Evolutionary conservation across 2,113 vertebrate species (phyloP).

Genomic region (Melanerpes aurifrons): DNA sequence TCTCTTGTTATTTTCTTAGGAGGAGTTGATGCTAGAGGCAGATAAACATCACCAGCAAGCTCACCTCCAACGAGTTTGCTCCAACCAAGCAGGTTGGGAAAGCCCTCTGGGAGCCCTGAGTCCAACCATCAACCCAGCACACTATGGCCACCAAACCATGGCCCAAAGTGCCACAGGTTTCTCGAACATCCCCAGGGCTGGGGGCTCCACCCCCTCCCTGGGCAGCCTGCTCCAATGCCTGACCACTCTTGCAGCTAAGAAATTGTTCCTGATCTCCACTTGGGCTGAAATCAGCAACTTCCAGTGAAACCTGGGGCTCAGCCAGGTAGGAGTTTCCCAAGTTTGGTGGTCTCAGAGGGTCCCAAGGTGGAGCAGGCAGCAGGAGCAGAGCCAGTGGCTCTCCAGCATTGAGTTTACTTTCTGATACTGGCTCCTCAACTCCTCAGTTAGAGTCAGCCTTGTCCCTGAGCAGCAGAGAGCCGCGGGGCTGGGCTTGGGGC

Average conservation of each 20-base stretch:
- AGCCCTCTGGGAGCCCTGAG: too few relatives aligned
- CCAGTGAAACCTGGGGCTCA: neutral
- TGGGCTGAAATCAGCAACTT: neutral
- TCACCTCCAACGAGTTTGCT: accelerated
- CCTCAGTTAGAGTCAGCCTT: neutral
- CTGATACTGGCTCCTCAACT: neutral
- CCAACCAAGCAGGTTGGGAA: neutral
- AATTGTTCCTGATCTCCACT: neutral
- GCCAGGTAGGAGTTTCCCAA: neutral
- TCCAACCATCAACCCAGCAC: too few relatives aligned
- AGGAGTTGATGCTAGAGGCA: neutral
- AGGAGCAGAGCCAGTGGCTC: neutral
- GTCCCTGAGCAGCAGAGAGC: neutral
- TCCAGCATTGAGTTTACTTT: neutral
- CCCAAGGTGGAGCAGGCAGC: neutral
- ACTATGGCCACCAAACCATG: too few relatives aligned
- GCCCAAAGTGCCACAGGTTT: too few relatives aligned
- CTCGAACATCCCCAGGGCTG: too few relatives aligned
- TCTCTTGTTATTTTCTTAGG: neutral
- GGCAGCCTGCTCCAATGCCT: too few relatives aligned
- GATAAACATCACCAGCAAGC: neutral
- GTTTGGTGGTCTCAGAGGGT: accelerated
- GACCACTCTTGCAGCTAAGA: too few relatives aligned
- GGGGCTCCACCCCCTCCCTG: too few relatives aligned
- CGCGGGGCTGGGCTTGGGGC: neutral